Evolutionary conservation across 2,888 invertebrate species (phyloP), one percentile per base, ranked within the genome.

Genomic region (Trichogramma evanescens): DNA sequence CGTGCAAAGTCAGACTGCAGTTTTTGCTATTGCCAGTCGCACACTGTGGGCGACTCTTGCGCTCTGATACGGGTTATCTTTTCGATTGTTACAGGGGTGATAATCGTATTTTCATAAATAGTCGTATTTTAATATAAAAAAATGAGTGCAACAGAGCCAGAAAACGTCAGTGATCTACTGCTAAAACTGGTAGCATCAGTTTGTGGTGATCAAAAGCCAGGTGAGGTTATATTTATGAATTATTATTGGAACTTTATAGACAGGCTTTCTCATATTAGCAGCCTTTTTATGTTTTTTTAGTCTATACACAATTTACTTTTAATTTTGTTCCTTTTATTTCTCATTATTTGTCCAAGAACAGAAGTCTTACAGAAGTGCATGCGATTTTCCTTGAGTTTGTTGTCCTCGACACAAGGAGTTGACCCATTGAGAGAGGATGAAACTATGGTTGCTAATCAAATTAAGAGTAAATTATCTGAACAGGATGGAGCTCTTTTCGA

Each of bases 171-270:
- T 48, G 77, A 77, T 67, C 63, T 77, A 6, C 68, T 77, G 6
- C 75, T 76, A 54, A 75, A 76, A 69, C 69, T 77, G 68, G 71
- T 77, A 54, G 62, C 71, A 50, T 75, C 77, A 5, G 53, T 77
- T 44, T 75, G 75, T 53, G 76, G 77, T 7, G 76, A 77, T 58
- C 75, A 76, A 61, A 76, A 74, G 54, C 73, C 74, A 73, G 77
- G 77, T 76, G 65, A 68, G 66, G 64, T 67, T 66, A 54, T 54
- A 42, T 39, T 54, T 54, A 45, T 26, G 26, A 26, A 26, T 45
- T 8, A n/a, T 45, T 45, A 26, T 26, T 2, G 26, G 26, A 26
- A 26, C 26, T 26, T 26, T 26, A 2, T 26, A 26, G 26, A 26
- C 26, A 26, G 3, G 26, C 26, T 26, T 2, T 26, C 26, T 26